Percentiles rank a stretch among this genome's conserved stretches.
Conservation (phyloP, 1,140 invertebrate species). For the Schlechtendalia chinensis region DNA sequence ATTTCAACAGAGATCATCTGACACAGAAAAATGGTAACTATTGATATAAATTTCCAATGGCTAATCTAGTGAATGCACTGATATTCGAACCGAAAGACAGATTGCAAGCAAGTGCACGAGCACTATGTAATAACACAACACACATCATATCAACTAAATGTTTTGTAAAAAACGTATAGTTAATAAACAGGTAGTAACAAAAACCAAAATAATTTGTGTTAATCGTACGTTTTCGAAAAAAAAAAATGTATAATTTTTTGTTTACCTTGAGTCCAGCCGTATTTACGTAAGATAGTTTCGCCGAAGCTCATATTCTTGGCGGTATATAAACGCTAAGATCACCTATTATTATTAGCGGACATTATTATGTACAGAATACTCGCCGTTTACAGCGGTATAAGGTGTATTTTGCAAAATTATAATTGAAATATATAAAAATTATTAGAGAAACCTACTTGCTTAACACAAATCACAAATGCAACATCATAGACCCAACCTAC, state of each 20-base stretch:
- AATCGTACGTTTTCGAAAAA: not conserved
- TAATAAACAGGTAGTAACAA: not conserved
- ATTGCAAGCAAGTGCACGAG: constrained; percentile 18
- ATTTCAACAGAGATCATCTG: not conserved
- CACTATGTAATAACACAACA: not conserved
- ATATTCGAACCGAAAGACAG: constrained; percentile 26
- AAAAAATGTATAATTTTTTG: not conserved
- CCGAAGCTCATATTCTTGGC: constrained; percentile 48
- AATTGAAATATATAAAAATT: constrained; percentile 9
- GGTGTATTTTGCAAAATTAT: not conserved
- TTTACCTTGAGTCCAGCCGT: constrained; percentile 51
- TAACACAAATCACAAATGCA: constrained; percentile 41
- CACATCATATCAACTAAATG: not conserved
- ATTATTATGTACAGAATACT: not conserved
- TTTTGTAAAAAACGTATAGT: not conserved
- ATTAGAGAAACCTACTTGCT: not conserved
- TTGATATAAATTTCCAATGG: constrained; percentile 21
- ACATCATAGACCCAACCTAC: constrained; percentile 46
- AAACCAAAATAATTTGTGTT: not conserved
- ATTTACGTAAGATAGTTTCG: constrained; percentile 49
- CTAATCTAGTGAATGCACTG: not conserved
- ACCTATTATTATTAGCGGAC: constrained; percentile 17
- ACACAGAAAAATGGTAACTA: not conserved
- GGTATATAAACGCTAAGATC: not conserved
- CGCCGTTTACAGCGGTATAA: not conserved